Base-by-base conservation (phyloP, 2,888 invertebrate species). In the Ichneumoninae sp. region DNA sequence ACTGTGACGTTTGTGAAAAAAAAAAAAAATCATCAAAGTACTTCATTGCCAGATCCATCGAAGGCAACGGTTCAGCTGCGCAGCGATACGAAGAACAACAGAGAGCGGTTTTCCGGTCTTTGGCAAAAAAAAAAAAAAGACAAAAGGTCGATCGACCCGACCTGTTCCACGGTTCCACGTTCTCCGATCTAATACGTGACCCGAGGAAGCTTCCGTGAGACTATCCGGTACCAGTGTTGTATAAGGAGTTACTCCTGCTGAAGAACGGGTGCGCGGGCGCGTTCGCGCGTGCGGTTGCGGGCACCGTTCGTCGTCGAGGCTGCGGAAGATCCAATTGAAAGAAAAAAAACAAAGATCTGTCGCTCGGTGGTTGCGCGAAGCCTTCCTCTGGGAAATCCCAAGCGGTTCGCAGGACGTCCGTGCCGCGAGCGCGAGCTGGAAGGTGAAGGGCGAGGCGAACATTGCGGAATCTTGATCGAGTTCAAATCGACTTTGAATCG, bases 171-270 rank as follows among this genome's bases (percentile, higher is more conserved):
- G 50, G 60, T 63, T 76, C 65, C 33, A 66, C 75, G 76, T 71
- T 71, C 65, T 54, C 65, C 71, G 81, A 66, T 82, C 76, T 70
- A 76, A 73, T 65, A 65, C 70, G 71, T 76, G 81, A 82, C 71
- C 63, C 30, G 63, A 3, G 16, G 76, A 76, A 36, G 76, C 71
- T 77, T 76, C 75, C 81, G 70, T 65, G 81, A 81, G 70, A 70
- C 50, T 81, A 13, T 63, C 69, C 26, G 40, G 13, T 22, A 65
- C 13, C 50, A 33, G 30, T 52, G n/a, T n/a, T n/a, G 5, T 33
- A 36, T 52, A 26, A 19, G 30, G 69, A 19, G 63, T 30, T 44
- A 47, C 36, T 4, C 19, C 68, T 50, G 68, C n/a, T 30, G 60
- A 4, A 26, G 36, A 40, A 44, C 47, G 52, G 40, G 60, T 13